These are phyloP conservation scores for Tipula helvola DNA, from an alignment of 2,888 invertebrate genomes.

Conservation along the genomic window DNA sequence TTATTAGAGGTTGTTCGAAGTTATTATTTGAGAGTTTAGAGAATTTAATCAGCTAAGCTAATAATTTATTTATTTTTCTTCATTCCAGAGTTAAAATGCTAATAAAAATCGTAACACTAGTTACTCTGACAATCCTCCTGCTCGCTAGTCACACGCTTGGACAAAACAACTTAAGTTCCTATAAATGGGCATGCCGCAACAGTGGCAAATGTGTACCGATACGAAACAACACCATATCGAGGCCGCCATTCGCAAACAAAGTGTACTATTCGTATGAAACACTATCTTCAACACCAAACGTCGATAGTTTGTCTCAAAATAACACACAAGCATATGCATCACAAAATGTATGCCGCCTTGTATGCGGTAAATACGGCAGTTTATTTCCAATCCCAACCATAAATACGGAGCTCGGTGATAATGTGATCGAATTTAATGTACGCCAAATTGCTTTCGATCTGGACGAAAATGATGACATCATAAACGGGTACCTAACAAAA, in stretches of 20 bases:
- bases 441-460: constrained; percentile 38
- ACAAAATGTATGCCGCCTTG: constrained; percentile 50
- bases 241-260: not conserved
- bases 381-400: constrained; percentile 59
- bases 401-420: constrained; percentile 32
- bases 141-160: not conserved
- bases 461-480: constrained; percentile 36
- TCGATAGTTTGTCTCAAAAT: not conserved
- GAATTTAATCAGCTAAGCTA: too few species aligned
- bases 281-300: not conserved
- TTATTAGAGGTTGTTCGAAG: too few species aligned
- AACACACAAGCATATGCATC: constrained; percentile 29
- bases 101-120: not conserved
- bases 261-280: not conserved
- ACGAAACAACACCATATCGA: not conserved
- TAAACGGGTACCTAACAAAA: constrained; percentile 40
- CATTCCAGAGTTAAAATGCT: not conserved
- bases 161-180: not conserved
- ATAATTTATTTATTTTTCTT: not conserved
- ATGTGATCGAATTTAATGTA: constrained; percentile 41
- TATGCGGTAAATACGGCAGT: constrained; percentile 53
- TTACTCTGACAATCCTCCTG: not conserved
- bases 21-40: too few species aligned
- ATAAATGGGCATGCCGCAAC: not conserved
- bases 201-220: not conserved